Evolutionary conservation across 2,113 vertebrate species (phyloP).

Genomic region (Heterochromis multidens): DNA sequence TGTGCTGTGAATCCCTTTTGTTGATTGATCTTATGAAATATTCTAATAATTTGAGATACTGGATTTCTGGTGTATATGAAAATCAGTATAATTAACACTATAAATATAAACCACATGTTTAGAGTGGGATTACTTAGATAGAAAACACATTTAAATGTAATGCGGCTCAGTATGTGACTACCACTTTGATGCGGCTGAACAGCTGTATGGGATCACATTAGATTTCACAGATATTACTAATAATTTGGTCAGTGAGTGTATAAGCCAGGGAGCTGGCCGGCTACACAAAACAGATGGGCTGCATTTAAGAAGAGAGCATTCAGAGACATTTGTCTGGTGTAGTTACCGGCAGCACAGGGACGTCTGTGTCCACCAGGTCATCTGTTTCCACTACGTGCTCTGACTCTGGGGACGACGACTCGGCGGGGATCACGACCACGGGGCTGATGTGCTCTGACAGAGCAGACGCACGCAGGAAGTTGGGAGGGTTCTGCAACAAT

Average conservation of each 20-base stretch:
- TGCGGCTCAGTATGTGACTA: background rate
- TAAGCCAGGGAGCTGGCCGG: background rate
- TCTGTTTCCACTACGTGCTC: conserved; percentile 88
- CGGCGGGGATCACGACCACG: conserved; percentile 91
- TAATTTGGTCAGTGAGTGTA: background rate
- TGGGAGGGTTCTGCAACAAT: conserved; percentile 86
- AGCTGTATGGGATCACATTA: background rate
- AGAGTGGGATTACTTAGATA: background rate
- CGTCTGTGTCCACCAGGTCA: conserved; percentile 90
- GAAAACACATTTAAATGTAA: background rate
- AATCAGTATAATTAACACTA: background rate
- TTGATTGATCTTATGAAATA: background rate
- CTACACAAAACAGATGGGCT: background rate
- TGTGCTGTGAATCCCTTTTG: background rate
- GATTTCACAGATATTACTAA: background rate
- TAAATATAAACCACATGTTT: background rate
- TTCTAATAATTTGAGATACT: background rate
- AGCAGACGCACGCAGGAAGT: conserved; percentile 94
- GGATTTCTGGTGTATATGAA: background rate
- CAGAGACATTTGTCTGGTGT: background rate
- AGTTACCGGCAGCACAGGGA: conserved; percentile 80
- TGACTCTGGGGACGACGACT: conserved; percentile 88
- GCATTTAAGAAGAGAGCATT: background rate
- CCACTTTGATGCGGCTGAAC: background rate
- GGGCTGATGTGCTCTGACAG: conserved; percentile 98